A percentile compares a stretch with the other conserved stretches of the same genome.
phyloP scores from a whole-genome alignment of 2,888 invertebrate genomes.

The Eurytoma adleriae region DNA sequence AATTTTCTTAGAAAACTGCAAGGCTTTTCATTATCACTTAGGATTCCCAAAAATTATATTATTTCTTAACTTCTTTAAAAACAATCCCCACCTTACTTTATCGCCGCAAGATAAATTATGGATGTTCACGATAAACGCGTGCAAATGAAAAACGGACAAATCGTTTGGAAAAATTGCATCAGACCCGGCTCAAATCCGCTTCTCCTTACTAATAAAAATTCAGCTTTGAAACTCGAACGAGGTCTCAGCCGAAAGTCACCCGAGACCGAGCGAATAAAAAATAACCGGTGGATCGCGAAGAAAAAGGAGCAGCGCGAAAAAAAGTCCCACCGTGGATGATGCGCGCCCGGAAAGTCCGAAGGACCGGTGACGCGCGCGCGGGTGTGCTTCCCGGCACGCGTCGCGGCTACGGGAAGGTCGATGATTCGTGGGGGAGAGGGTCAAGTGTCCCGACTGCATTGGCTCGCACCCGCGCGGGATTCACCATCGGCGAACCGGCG shows the following conservation, averaged over 20 bases:
- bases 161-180: no score
- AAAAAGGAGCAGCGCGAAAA: neutral
- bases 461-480: neutral
- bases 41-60: neutral
- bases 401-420: neutral
- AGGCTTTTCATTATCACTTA: neutral
- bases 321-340: neutral
- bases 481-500: conserved; percentile 14
- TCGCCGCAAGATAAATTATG: neutral
- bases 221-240: no score
- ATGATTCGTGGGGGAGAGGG: conserved; percentile 6
- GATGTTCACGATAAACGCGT: neutral
- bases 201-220: neutral
- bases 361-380: conserved; percentile 3
- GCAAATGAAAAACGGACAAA: neutral
- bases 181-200: no score
- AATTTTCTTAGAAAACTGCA: neutral
- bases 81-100: neutral
- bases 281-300: neutral
- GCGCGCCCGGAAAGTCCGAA: conserved; percentile 41
- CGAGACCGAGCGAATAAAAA: neutral
- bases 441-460: conserved; percentile 3
- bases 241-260: neutral
- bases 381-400: neutral
- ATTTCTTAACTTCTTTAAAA: neutral